phyloP scores from a whole-genome alignment of 1,140 invertebrate species.

The Hydropsyche tenuis region DNA sequence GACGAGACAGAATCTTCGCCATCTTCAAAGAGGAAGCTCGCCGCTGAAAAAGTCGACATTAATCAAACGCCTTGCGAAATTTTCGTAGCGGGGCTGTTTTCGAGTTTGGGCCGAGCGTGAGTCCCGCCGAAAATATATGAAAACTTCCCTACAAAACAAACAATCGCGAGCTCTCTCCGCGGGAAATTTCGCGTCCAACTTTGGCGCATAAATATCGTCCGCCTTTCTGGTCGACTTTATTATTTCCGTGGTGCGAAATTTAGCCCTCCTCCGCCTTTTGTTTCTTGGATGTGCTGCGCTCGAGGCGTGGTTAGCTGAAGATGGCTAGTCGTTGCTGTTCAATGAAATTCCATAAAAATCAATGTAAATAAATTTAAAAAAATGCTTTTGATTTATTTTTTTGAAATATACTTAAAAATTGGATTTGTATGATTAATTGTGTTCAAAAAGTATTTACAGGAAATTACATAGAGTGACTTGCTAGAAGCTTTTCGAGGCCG shows the following conservation, averaged over 20 bases:
- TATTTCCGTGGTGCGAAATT: conserved; percentile 35
- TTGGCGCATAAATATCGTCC: conserved; percentile 48
- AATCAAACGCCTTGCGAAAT: conserved; percentile 45
- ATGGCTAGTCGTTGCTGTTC: background rate
- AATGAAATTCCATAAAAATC: background rate
- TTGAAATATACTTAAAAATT: conserved; percentile 7
- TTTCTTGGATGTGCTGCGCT: no score
- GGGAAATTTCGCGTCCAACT: conserved; percentile 44
- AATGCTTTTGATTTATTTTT: background rate
- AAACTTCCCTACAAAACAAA: conserved; percentile 48
- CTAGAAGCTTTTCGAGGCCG: background rate
- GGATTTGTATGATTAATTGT: conserved; percentile 3
- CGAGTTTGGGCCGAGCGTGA: conserved; percentile 31
- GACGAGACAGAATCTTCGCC: background rate
- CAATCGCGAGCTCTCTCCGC: conserved; percentile 37
- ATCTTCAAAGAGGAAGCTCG: conserved; percentile 12
- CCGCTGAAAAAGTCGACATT: conserved; percentile 49
- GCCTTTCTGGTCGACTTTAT: conserved; percentile 42
- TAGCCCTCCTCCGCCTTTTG: no score
- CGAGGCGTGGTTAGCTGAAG: background rate
- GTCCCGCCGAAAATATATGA: conserved; percentile 47
- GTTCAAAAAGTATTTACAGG: conserved; percentile 17
- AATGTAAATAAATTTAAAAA: background rate
- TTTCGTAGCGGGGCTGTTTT: conserved; percentile 47
- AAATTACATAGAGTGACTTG: conserved; percentile 7